Evolutionary conservation across 1,140 invertebrate species (phyloP), one percentile per base, ranked within the genome.

Genomic region (Heterodera schachtii): DNA sequence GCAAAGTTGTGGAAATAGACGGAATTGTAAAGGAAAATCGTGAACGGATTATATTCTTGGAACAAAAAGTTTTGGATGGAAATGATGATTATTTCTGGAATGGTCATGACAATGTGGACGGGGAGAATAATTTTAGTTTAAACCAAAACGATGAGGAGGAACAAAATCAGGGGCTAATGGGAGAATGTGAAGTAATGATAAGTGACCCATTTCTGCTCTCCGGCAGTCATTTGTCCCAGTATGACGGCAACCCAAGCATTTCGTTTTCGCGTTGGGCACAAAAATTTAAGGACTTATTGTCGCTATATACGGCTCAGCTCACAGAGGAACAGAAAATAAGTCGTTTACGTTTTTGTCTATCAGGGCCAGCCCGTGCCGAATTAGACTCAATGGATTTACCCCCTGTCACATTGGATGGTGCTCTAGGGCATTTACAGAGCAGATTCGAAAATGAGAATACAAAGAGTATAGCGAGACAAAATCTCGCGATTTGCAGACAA

Each of bases 371-470:
- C 6, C 75, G 75, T n/a, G 44, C 52, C 3, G 75, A 76, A 47
- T 16, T 76, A 0, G 75, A 76, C 21, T 43, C 44, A 16, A 16
- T 6, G n/a, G 46, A n/a, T 5, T 19, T 11, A 0, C 13, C 31
- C 3, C 47, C 75, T 1, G n/a, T 5, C 41, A 76, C 75, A 1
- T 4, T 76, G 16, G 16, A 76, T 7, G 46, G 1, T 19, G 75
- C 75, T 8, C 0, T 76, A 0, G 13, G 7, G 7, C 52, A 47
- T 43, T 60, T 76, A 19, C 6, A 21, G 16, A 43, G 16, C 7
- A 52, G 16, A 64, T 76, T 76, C 9, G 75, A 60, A 6, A 76
- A 76, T 66, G 75, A 66, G 8, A 57, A 60, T 0, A 60, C 75
- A 1, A 3, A 21, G 1, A 76, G 43, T n/a, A 41, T 76, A 8